These are phyloP conservation scores for Drosophila fungiperda DNA, from an alignment of 2,888 invertebrate species.

Conservation along the genomic window DNA sequence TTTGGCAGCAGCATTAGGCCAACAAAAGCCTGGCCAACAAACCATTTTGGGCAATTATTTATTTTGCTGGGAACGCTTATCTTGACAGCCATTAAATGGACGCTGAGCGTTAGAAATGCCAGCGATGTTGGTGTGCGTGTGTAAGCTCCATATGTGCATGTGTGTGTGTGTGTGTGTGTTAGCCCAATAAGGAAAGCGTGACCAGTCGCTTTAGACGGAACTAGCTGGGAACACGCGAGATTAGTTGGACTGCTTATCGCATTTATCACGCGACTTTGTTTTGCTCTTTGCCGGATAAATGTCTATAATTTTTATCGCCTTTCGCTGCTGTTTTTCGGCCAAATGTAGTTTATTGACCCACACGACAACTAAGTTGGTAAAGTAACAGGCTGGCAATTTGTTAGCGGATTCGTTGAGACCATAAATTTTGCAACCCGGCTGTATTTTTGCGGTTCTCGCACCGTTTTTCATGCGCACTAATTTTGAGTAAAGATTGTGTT, in stretches of 20 bases:
- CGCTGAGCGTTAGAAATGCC: constrained; percentile 66
- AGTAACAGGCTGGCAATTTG: constrained; percentile 60
- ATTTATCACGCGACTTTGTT: constrained; percentile 70
- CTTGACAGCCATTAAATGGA: constrained; percentile 77
- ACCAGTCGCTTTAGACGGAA: constrained; percentile 39
- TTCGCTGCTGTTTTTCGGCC: constrained; percentile 17
- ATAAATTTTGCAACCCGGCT: constrained; percentile 52
- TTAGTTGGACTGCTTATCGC: constrained; percentile 52
- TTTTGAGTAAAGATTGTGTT: constrained; percentile 68
- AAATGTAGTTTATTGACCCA: constrained; percentile 71
- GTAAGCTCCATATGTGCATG: constrained; percentile 14
- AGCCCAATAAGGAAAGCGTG: constrained; percentile 42
- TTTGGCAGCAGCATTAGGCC: constrained; percentile 16
- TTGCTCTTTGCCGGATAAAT: constrained; percentile 30
- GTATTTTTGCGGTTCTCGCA: constrained; percentile 26
- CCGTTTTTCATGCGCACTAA: constrained; percentile 65
- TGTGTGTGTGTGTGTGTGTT: constrained; percentile 25
- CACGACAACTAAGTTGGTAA: constrained; percentile 51
- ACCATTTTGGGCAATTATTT: constrained; percentile 70
- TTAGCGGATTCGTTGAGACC: constrained; percentile 44
- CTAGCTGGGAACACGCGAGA: constrained; percentile 29
- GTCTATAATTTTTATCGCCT: constrained; percentile 65
- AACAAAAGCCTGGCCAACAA: constrained; percentile 14
- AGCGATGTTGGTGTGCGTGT: constrained; percentile 49
- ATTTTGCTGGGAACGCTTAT: constrained; percentile 65